Evolutionary conservation across 2,113 vertebrate genomes (phyloP), one percentile per base, ranked within the genome.

Genomic region (Chlorocebus sabaeus): DNA sequence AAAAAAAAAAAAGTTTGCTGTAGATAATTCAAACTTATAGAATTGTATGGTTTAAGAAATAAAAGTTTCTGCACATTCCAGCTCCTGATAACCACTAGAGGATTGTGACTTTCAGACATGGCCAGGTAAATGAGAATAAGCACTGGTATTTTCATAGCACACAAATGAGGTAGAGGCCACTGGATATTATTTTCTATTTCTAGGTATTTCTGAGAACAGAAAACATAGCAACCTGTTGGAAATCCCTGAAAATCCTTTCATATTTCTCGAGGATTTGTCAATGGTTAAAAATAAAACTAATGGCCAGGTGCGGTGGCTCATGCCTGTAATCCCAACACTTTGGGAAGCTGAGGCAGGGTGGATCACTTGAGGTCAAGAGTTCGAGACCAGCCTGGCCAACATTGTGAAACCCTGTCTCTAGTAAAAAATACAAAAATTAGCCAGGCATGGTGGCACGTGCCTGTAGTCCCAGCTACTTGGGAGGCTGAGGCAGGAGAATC

Each of bases 1-100:
- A 84, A 38, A 55, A 72, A 72, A 13, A 40, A 84, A 86, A 43
- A 72, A 40, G 8, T 16, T 87, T 79, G 70, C 22, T 40, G 76
- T 38, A 78, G 87, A 57, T 10, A 75, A 81, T 75, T 84, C 78
- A 79, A 55, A 38, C 40, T 22, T 73, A 67, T 6, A 48, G n/a
- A 90, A 43, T 2, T 4, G 25, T 25, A 2, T 6, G 14, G 45
- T 84, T 78, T 72, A 68, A 45, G 79, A 90, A 70, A 52, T 67
- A 35, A 22, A 83, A 75, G 86, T 45, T 35, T 64, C 12, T 61
- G 70, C 1, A 35, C n/a, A 6, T 32, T 14, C 32, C 2, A 25
- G 13, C 8, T 20, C 25, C 83, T 14, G 68, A 72, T 18, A 1
- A 43, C 4, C 13, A 20, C 1, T 0, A 12, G 27, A 14, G 16